A percentile compares a stretch with the other conserved stretches of the same genome.
These are phyloP conservation scores for Athene noctua DNA, from an alignment of 2,113 vertebrate genomes.

Conservation along the genomic window DNA sequence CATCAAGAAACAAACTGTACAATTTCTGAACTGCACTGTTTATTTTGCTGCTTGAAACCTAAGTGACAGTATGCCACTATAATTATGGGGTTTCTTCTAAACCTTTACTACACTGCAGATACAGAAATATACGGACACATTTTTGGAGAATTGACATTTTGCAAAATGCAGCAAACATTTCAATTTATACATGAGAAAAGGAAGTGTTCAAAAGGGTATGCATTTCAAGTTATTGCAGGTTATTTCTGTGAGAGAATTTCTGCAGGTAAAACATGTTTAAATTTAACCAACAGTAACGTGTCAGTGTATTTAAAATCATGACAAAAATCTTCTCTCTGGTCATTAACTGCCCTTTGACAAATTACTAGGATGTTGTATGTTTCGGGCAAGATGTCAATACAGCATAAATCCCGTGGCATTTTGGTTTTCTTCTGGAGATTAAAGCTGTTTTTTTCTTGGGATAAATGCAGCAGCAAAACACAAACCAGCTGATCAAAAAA, in stretches of 20 bases:
- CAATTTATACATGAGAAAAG: slow-evolving; percentile 83
- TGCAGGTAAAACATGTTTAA: slow-evolving; percentile 85
- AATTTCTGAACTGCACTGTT: slow-evolving; percentile 86
- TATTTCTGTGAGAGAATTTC: slow-evolving; percentile 82
- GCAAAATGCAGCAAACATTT: slow-evolving; percentile 87
- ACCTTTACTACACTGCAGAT: slow-evolving; percentile 84
- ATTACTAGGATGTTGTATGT: slow-evolving; percentile 78
- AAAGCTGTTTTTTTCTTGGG: slow-evolving; percentile 89
- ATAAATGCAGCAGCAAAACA: slow-evolving; percentile 88
- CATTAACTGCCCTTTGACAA: slow-evolving; percentile 77
- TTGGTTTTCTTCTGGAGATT: slow-evolving; percentile 89
- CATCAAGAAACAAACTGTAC: slow-evolving; percentile 78
- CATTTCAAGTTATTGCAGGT: slow-evolving; percentile 88
- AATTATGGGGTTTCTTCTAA: slow-evolving; percentile 78
- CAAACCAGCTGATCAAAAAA: slow-evolving; percentile 87
- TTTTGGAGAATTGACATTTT: slow-evolving; percentile 82
- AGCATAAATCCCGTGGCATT: slow-evolving; percentile 85
- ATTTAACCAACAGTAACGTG: slow-evolving; percentile 82
- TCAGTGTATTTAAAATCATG: slow-evolving; percentile 85
- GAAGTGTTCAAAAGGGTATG: slow-evolving; percentile 85
- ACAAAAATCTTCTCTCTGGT: slow-evolving; percentile 84
- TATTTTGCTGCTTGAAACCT: slow-evolving; percentile 88
- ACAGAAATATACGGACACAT: slow-evolving; percentile 83
- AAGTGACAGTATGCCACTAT: slow-evolving; percentile 83
- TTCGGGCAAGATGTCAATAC: slow-evolving; percentile 83